phyloP scores from a whole-genome alignment of 2,113 vertebrate species.

The Gymnorhina tibicen region DNA sequence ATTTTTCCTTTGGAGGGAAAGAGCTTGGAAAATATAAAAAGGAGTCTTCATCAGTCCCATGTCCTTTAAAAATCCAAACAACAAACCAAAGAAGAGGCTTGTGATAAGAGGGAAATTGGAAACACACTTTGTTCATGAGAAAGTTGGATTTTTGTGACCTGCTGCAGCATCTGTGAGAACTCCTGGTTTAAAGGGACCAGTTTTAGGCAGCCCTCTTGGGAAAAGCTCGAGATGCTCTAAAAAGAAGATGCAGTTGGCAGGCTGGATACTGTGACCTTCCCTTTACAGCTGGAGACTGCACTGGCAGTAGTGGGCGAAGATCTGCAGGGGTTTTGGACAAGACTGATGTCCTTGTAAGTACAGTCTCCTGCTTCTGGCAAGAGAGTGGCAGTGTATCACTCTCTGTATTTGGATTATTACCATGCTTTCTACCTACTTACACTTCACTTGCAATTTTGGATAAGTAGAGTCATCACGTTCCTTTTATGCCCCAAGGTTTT shows the following conservation, averaged over 20 bases:
- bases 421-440: constrained; percentile 36
- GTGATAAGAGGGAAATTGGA: background rate
- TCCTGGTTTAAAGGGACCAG: background rate
- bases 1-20: background rate
- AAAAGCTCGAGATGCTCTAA: background rate
- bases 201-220: background rate
- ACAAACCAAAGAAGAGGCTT: background rate
- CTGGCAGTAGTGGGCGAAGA: background rate
- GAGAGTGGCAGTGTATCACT: background rate
- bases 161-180: background rate
- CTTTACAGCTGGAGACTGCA: background rate
- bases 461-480: constrained; percentile 24
- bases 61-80: background rate
- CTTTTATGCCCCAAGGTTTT: constrained; percentile 12
- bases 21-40: background rate
- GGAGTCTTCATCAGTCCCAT: background rate
- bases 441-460: constrained; percentile 24
- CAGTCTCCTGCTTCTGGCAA: background rate
- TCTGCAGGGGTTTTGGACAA: background rate
- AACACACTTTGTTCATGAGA: background rate
- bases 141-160: background rate
- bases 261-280: background rate
- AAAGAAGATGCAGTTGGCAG: background rate
- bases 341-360: background rate
- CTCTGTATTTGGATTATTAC: constrained; percentile 13